Base-by-base conservation (phyloP, 2,888 invertebrate species). In the Parnassius glacialis region DNA sequence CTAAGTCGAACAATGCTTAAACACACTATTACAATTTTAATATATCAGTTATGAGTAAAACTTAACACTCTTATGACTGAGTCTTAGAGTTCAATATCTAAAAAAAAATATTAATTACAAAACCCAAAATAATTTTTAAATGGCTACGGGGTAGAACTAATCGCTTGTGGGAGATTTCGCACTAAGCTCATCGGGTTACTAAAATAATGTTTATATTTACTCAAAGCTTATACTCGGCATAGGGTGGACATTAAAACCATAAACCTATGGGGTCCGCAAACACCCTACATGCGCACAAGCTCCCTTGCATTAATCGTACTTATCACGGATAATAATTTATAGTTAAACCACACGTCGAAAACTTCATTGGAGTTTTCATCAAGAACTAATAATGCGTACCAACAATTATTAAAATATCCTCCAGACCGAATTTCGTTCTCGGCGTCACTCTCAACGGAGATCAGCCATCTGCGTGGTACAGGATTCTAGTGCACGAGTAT, bases 191-290 rank as follows among this genome's bases (percentile, higher is more conserved):
- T 90, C 89, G 84, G 79, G 81, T 90, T 90, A 90, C 90, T 88
- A 84, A 79, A 90, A 90, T 88, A 90, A 90, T 90, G 90, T 90
- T 90, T 88, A 81, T 89, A 80, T 90, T 89, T 88, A 79, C 80
- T 76, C 69, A 74, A 74, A 79, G 86, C 85, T 84, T 85, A 83
- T 81, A 70, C 71, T 74, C 70, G 71, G 67, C 72, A 68, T 70
- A 70, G 76, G 75, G 72, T 67, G 61, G 73, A 70, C 70, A 81
- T 83, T 82, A 81, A 80, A 75, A 72, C 79, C 74, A 70, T 75
- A 76, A 80, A 76, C 71, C 76, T 76, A 73, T 72, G 78, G 74
- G 74, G 74, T 74, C 73, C 71, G 57, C 34, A 13, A 25, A 67
- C 47, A 63, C 64, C 57, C 51, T 50, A 13, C 5, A 13, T 60